Percentiles rank a stretch among this genome's conserved stretches.
These are phyloP conservation scores for Oeneis ivallda DNA, from an alignment of 2,888 invertebrate genomes.

Conservation along the genomic window DNA sequence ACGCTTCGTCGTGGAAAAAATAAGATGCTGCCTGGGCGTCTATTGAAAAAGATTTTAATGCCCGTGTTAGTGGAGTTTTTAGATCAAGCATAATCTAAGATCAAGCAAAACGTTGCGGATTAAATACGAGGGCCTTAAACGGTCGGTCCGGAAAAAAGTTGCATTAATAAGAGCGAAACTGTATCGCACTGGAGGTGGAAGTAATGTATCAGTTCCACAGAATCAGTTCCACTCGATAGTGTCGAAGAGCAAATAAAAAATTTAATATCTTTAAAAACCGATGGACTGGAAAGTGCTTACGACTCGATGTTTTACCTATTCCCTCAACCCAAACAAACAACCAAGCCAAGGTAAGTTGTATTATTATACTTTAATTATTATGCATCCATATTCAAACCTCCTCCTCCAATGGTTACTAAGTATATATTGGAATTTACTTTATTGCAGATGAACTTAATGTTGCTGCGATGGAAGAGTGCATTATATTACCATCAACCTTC, in stretches of 20 bases:
- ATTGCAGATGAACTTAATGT: conserved; percentile 17
- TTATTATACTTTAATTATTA: conserved; percentile 3
- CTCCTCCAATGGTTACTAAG: conserved; percentile 21
- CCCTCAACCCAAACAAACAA: conserved; percentile 11
- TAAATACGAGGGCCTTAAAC: conserved; percentile 36
- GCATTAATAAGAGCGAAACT: conserved; percentile 16
- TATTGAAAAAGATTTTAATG: conserved; percentile 34
- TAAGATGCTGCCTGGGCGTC: conserved; percentile 36
- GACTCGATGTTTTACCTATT: neutral
- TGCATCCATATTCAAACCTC: conserved; percentile 20
- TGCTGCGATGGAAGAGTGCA: conserved; percentile 25
- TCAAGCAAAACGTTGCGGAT: conserved; percentile 30
- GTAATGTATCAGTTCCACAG: conserved; percentile 3
- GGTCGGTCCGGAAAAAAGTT: conserved; percentile 30
- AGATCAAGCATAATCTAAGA: conserved; percentile 25
- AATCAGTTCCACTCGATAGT: too few relatives aligned
- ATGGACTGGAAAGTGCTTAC: neutral
- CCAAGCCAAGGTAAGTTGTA: conserved; percentile 2
- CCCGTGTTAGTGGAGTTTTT: conserved; percentile 2
- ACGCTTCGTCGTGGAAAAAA: conserved; percentile 29
- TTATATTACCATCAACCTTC: conserved; percentile 24
- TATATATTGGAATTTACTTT: conserved; percentile 18
- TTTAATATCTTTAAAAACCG: neutral
- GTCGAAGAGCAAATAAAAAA: conserved; percentile 14
- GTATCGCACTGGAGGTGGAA: conserved; percentile 18